These are phyloP conservation scores for Takifugu flavidus DNA, from an alignment of 2,113 vertebrate species.

Conservation along the genomic window DNA sequence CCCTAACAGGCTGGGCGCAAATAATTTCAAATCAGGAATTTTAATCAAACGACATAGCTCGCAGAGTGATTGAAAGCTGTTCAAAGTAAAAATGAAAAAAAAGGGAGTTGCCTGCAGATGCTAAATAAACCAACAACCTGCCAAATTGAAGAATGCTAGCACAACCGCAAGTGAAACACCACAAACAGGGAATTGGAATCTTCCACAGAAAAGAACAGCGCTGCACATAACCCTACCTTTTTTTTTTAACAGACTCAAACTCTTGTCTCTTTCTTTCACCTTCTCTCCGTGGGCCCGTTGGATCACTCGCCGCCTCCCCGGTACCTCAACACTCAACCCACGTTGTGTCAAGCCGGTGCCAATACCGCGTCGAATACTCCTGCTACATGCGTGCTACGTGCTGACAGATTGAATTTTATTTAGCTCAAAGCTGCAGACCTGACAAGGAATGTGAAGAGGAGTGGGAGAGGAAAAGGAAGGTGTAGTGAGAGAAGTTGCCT, in stretches of 20 bases:
- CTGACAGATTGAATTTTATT: constrained; percentile 51
- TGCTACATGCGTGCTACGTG: constrained; percentile 15
- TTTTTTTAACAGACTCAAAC: constrained; percentile 46
- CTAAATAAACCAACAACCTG: constrained; percentile 4
- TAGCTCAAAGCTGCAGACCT: constrained; percentile 40
- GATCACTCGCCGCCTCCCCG: constrained; percentile 29
- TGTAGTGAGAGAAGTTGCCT: constrained; percentile 10
- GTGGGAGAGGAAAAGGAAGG: constrained; percentile 6
- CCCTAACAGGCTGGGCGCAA: not conserved
- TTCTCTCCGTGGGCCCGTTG: constrained; percentile 34
- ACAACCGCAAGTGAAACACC: not conserved
- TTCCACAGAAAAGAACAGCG: constrained; percentile 36
- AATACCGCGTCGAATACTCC: constrained; percentile 49
- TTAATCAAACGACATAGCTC: not conserved
- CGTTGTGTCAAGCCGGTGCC: constrained; percentile 54
- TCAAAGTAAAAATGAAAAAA: constrained; percentile 22
- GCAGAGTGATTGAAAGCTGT: constrained; percentile 25
- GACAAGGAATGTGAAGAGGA: constrained; percentile 39
- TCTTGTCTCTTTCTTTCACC: constrained; percentile 31
- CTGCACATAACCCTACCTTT: constrained; percentile 51
- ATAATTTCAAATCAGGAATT: too few relatives aligned
- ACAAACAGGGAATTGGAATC: constrained; percentile 10
- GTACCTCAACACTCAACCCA: constrained; percentile 46
- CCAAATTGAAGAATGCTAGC: not conserved
- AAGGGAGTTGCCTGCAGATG: not conserved